Evolutionary conservation across 1,140 invertebrate genomes (phyloP), one percentile per base, ranked within the genome.

Genomic region (Neodiprion virginianus): DNA sequence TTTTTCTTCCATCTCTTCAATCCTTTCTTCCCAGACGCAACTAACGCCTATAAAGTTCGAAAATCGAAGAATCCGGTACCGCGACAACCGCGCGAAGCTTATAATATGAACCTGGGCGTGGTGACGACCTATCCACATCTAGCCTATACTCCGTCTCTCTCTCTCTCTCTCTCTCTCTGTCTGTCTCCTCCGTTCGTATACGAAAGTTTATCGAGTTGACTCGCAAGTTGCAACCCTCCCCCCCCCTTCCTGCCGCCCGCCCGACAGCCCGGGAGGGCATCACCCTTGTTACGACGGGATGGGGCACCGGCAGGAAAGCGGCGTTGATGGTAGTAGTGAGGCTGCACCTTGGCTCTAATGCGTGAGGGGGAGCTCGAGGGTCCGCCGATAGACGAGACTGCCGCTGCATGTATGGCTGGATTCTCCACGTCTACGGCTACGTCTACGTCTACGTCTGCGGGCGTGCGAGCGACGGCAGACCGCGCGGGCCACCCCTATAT

Each of bases 121-220:
- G 53, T 61, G 53, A 61, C 8, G 53, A 61, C 53, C 53, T 61
- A 61, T 61, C 53, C 53, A 61, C 53, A 40, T 40, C 28, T 40
- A 40, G 10, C 53, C 11, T 50, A 49, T 23, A 21, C 65, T 49
- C n/a, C 69, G 48, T 71, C 53, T 72, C n/a, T 72, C 23, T 61
- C 17, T 49, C 61, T 67, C 23, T 48, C n/a, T n/a, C 48, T 49
- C 47, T 53, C 66, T 76, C 77, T 53, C 61, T 47, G 28, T 10
- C 40, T 67, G 47, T 74, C 75, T 67, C 67, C 53, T 75, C 66
- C 77, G 74, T 69, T 67, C 74, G 73, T 71, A 17, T 61, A 61
- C n/a, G n/a, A 17, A 61, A 61, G 53, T 61, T 61, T 61, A 61
- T 61, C 53, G 53, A 61, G 53, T 53, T 61, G 53, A 61, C 53